Percentiles rank a stretch among this genome's conserved stretches.
phyloP scores from a whole-genome alignment of 2,888 invertebrate species.

The Agrypnus murinus region DNA sequence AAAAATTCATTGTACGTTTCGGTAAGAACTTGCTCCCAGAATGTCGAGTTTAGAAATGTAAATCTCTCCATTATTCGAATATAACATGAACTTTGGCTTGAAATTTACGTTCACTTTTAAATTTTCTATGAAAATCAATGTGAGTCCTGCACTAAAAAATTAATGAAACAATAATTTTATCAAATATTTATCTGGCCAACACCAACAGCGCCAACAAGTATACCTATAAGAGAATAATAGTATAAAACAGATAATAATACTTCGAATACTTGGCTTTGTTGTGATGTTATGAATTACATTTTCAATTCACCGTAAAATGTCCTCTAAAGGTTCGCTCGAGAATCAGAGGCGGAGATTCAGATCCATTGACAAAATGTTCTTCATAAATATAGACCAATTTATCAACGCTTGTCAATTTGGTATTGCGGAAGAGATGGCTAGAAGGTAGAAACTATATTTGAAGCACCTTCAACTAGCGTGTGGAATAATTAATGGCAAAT shows the following conservation, averaged over 20 bases:
- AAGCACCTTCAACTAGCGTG: no score
- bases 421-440: slow-evolving; percentile 39
- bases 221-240: slow-evolving; percentile 33
- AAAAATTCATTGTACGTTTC: no score
- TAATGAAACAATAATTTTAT: slow-evolving; percentile 33
- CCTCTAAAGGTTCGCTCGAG: slow-evolving; percentile 47
- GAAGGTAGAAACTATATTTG: slow-evolving; percentile 7
- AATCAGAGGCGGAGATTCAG: slow-evolving; percentile 48
- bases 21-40: no score
- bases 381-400: slow-evolving; percentile 49
- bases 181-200: slow-evolving; percentile 37
- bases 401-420: slow-evolving; percentile 49
- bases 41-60: no score
- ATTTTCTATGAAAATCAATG: neutral
- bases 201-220: no score
- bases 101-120: neutral
- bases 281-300: slow-evolving; percentile 49
- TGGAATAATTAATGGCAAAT: no score
- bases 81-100: no score
- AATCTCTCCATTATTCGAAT: no score
- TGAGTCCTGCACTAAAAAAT: neutral
- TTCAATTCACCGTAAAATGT: slow-evolving; percentile 48
- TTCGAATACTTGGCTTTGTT: slow-evolving; percentile 48
- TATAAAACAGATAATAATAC: slow-evolving; percentile 46
- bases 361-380: slow-evolving; percentile 51